Evolutionary conservation across 1,140 invertebrate genomes (phyloP), one percentile per base, ranked within the genome.

Genomic region (Zaprionus davidi): DNA sequence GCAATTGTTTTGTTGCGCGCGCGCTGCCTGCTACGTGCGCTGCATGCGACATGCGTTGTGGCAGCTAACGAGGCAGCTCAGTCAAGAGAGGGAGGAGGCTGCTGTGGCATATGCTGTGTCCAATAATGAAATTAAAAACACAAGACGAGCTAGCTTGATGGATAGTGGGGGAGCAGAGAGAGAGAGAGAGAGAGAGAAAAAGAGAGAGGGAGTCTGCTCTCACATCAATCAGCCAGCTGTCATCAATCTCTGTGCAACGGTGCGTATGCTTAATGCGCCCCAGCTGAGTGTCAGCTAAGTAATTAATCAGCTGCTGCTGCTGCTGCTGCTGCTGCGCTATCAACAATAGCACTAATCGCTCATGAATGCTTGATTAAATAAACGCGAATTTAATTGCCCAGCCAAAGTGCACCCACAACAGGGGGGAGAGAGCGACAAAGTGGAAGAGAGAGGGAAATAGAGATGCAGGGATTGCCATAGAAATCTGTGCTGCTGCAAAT

Each of bases 301-400:
- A 68, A 68, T 68, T 59, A 68, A 68, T 68, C 66, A 68, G 66
- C 26, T 13, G 38, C 28, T 7, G 20, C 24, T 26, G 24, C 17
- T 44, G 51, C n/a, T n/a, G n/a, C n/a, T n/a, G n/a, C 5, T 12
- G n/a, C 46, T 51, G 22, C 6, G 17, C 38, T 17, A 49, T 49
- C 38, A 74, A 74, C 79, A 73, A 78, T 65, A 63, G 51, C 79
- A 76, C 80, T 83, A 82, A 83, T 83, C 81, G 72, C 49, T 24
- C 56, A 36, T 63, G 66, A 83, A 77, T 73, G 66, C 66, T 46
- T 51, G 71, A 82, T 82, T 75, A 67, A 63, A 75, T 78, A 71
- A 72, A 72, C 60, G 56, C 24, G 44, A 31, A 51, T 51, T 51
- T 51, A 51, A 51, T 51, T 51, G 46, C 46, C 11, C 46, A n/a